Conservation (phyloP, 2,113 vertebrate genomes). For the human region DNA sequence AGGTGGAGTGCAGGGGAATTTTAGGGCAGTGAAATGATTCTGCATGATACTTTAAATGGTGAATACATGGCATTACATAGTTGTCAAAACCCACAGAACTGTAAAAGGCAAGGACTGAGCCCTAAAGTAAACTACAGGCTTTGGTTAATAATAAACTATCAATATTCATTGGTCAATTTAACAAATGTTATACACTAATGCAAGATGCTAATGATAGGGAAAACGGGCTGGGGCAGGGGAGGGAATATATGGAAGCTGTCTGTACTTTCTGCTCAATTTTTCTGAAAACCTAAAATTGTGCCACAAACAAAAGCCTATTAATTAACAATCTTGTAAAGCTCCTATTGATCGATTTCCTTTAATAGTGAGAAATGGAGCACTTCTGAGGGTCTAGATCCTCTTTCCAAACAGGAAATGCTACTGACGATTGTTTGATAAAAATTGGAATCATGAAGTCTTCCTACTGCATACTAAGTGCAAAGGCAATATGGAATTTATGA, state of each 20-base stretch:
- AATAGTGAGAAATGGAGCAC: background rate
- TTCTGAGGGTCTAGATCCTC: background rate
- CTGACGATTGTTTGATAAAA: slow-evolving; percentile 30
- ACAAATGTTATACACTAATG: background rate
- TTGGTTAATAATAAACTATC: background rate
- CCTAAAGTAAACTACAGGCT: background rate
- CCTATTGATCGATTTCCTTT: background rate
- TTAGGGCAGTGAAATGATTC: background rate
- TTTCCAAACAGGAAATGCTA: slow-evolving; percentile 42
- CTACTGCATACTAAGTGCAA: background rate
- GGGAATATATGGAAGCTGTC: too few species aligned
- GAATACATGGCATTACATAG: background rate
- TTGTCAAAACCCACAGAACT: background rate
- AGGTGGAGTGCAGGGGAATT: background rate
- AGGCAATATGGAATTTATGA: slow-evolving; percentile 4
- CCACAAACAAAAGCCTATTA: background rate
- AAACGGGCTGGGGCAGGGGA: background rate
- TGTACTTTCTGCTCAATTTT: background rate
- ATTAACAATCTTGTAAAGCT: background rate
- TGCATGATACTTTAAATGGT: background rate
- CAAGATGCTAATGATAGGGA: background rate
- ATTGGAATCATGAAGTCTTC: slow-evolving; percentile 2
- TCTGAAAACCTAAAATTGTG: background rate
- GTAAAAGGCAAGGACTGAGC: background rate
- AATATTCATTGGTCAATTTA: background rate